These are phyloP conservation scores for Tigriopus californicus DNA, from an alignment of 2,888 invertebrate species.

Conservation along the genomic window DNA sequence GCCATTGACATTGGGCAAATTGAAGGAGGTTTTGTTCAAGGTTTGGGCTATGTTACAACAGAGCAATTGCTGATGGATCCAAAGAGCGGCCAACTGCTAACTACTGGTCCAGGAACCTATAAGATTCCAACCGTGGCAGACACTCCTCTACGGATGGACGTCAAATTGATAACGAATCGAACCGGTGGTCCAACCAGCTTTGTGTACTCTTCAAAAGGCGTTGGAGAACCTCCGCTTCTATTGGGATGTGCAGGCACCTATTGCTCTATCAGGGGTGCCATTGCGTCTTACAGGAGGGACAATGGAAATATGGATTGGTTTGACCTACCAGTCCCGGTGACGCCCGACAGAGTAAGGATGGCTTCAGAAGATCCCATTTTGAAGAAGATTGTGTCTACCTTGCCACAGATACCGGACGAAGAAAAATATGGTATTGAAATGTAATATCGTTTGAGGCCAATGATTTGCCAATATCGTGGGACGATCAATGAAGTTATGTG, in stretches of 20 bases:
- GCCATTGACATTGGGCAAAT: constrained; percentile 92
- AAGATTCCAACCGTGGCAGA: constrained; percentile 47
- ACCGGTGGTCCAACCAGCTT: constrained; percentile 62
- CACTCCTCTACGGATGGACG: constrained; percentile 44
- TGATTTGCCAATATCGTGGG: too few species aligned
- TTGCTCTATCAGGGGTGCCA: not conserved
- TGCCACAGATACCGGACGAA: too few species aligned
- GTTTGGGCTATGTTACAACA: constrained; percentile 32
- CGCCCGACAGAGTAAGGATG: not conserved
- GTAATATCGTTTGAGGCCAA: too few species aligned
- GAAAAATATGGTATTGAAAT: too few species aligned
- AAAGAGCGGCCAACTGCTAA: constrained; percentile 49
- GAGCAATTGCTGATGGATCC: not conserved
- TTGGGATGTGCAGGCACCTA: constrained; percentile 27
- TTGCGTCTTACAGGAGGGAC: not conserved
- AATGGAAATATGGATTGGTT: not conserved
- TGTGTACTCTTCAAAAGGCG: constrained; percentile 87
- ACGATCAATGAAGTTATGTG: too few species aligned
- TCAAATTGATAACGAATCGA: constrained; percentile 67
- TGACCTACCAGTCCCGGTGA: not conserved
- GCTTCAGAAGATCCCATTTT: too few species aligned
- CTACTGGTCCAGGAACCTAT: constrained; percentile 78
- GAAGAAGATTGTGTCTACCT: too few species aligned
- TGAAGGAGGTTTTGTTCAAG: constrained; percentile 86
- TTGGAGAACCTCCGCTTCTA: constrained; percentile 88